Evolutionary conservation across 2,797 vertebrate genomes (phyloP), one percentile per base, ranked within the genome.

Genomic region (Coccyzus lansbergi): DNA sequence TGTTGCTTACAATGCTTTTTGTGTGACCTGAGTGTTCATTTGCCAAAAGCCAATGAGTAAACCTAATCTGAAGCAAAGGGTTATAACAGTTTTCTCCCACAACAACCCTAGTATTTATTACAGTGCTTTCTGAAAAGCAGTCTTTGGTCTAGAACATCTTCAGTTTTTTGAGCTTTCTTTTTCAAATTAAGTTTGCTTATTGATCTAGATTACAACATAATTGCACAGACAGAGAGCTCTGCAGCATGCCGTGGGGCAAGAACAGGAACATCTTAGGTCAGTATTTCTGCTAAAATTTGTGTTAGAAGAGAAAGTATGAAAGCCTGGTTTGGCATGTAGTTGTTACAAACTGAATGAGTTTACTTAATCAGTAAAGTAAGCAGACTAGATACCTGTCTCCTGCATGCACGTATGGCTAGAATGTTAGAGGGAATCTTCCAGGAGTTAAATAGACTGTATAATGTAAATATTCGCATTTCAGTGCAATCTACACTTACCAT

Each of bases 1-100:
- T 19, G 6, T 52, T 86, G 26, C 29, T 81, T 83, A 44, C 7
- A 42, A 42, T 26, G 59, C 6, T 87, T 53, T 78, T 77, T 55
- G 21, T 59, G 44, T 75, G 72, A 64, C 49, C 33, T 55, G 17
- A 52, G 11, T 75, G 25, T 67, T 88, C 28, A n/a, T 67, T 75
- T 90, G n/a, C 49, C 34, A 75, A 91, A 72, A 91, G 29, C 6
- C 31, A 56, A 56, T 60, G 22, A 69, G 51, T 64, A 70, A 94
- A 77, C 21, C n/a, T 74, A 20, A 81, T 51, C 51, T 71, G 58
- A 52, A 78, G 4, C 16, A 62, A 51, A 69, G 53, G 58, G 58
- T 63, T 75, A 2, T 40, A 77, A 65, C 13, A 53, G 26, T 38
- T 83, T 83, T 91, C 34, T 86, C 38, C n/a, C 26, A 36, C 9